Conservation (phyloP, 1,140 invertebrate genomes). For the Latrodectus geometricus region DNA sequence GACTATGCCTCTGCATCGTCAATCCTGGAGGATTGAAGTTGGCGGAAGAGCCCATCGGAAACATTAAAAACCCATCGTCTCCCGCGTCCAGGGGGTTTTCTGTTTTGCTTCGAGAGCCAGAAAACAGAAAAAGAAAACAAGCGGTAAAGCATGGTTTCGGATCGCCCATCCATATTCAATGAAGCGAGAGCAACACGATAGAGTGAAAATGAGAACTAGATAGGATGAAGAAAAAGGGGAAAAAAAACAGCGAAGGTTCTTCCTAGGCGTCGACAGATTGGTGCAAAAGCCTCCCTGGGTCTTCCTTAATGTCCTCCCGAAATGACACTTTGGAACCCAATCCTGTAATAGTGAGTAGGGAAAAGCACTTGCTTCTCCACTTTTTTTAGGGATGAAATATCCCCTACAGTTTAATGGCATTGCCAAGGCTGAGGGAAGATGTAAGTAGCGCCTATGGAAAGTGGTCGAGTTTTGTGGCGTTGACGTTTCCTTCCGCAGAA, state of each 20-base stretch:
- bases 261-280: constrained; percentile 55
- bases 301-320: constrained; percentile 44
- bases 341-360: constrained; percentile 51
- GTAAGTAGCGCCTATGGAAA: constrained; percentile 41
- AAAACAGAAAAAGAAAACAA: constrained; percentile 36
- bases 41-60: constrained; percentile 32
- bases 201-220: constrained; percentile 32
- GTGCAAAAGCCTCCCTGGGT: constrained; percentile 46
- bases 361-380: constrained; percentile 19
- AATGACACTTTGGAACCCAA: constrained; percentile 58
- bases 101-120: neutral
- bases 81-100: neutral
- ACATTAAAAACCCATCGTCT: constrained; percentile 58
- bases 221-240: neutral
- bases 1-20: neutral
- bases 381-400: constrained; percentile 31
- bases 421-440: constrained; percentile 30
- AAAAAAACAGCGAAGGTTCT: constrained; percentile 11
- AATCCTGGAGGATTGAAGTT: constrained; percentile 1
- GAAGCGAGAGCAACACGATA: constrained; percentile 57
- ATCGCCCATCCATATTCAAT: constrained; percentile 61
- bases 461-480: constrained; percentile 31
- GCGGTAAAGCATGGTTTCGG: constrained; percentile 53
- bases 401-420: constrained; percentile 40
- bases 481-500: constrained; percentile 10